phyloP scores from a whole-genome alignment of 2,888 invertebrate genomes.

The Pseudoips prasinana region DNA sequence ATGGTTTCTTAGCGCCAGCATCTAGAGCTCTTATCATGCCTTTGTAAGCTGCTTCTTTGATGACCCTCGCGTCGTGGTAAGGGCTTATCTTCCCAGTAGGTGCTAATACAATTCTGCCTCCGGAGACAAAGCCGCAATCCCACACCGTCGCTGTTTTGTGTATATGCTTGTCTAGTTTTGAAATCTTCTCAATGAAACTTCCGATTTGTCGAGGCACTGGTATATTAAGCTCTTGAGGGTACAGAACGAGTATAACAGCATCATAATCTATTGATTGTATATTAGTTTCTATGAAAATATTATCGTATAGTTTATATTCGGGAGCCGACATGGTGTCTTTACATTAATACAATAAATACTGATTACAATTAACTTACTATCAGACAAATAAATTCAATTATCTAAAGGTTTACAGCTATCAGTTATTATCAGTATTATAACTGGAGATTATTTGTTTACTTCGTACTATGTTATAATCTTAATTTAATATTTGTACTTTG shows the following conservation, averaged over 20 bases:
- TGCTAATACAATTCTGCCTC: constrained; percentile 85
- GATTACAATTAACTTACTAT: too few species aligned
- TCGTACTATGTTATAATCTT: too few species aligned
- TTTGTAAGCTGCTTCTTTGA: constrained; percentile 87
- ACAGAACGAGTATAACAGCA: constrained; percentile 82
- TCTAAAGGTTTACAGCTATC: too few species aligned
- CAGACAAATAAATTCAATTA: too few species aligned
- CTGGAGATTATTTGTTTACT: too few species aligned
- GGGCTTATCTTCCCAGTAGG: constrained; percentile 90
- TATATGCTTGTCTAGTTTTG: constrained; percentile 61
- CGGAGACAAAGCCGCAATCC: constrained; percentile 83
- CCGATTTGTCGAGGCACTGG: constrained; percentile 63
- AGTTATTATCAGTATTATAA: too few species aligned
- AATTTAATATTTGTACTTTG: too few species aligned
- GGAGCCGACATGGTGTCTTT: constrained; percentile 9
- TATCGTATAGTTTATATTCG: constrained; percentile 62
- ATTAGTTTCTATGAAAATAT: constrained; percentile 70
- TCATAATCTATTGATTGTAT: constrained; percentile 81
- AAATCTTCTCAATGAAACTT: constrained; percentile 55
- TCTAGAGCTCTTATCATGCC: constrained; percentile 91
- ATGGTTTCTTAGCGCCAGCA: constrained; percentile 90
- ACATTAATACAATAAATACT: too few species aligned
- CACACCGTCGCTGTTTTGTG: constrained; percentile 81
- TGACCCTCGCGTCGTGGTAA: constrained; percentile 67
- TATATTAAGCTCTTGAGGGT: constrained; percentile 72